A percentile compares a stretch with the other conserved stretches of the same genome.
Evolutionary conservation across 2,888 invertebrate genomes (phyloP).

Genomic region (Agelastica alni): DNA sequence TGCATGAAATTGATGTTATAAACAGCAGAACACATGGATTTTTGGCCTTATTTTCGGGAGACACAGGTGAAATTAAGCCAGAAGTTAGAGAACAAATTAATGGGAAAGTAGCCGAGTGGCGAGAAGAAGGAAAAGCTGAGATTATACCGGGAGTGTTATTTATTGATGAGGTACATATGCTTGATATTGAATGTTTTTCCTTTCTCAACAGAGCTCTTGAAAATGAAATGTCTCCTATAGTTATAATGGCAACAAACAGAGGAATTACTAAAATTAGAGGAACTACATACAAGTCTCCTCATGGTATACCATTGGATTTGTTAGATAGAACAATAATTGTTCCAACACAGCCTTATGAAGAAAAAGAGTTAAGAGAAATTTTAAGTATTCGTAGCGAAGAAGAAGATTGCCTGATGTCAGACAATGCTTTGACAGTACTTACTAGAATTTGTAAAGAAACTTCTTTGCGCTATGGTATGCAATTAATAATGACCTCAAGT

Average conservation of each 20-base stretch:
- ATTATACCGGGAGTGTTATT: conserved; percentile 98
- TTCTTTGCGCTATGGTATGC: conserved; percentile 94
- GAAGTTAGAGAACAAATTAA: conserved; percentile 99
- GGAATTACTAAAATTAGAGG: conserved; percentile 94
- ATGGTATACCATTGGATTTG: conserved; percentile 96
- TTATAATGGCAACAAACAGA: conserved; percentile 98
- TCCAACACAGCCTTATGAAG: conserved; percentile 85
- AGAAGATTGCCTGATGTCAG: conserved; percentile 94
- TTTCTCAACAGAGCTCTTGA: conserved; percentile 96
- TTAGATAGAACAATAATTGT: conserved; percentile 95
- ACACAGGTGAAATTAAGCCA: conserved; percentile 97
- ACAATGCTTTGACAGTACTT: conserved; percentile 86
- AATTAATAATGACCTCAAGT: conserved; percentile 93
- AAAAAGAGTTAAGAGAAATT: conserved; percentile 89
- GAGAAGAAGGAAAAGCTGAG: conserved; percentile 99
- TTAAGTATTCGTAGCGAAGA: conserved; percentile 88
- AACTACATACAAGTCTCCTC: conserved; percentile 80
- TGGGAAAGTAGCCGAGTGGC: conserved; percentile 91
- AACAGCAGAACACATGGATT: conserved; percentile 98
- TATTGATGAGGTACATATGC: conserved; percentile 97
- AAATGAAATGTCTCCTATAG: conserved; percentile 95
- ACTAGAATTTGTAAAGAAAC: conserved; percentile 93
- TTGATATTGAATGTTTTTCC: conserved; percentile 99
- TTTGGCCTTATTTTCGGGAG: conserved; percentile 95
- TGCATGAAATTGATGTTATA: conserved; percentile 99